phyloP scores from a whole-genome alignment of 2,113 vertebrate species.

The Nannobrachium achirus region DNA sequence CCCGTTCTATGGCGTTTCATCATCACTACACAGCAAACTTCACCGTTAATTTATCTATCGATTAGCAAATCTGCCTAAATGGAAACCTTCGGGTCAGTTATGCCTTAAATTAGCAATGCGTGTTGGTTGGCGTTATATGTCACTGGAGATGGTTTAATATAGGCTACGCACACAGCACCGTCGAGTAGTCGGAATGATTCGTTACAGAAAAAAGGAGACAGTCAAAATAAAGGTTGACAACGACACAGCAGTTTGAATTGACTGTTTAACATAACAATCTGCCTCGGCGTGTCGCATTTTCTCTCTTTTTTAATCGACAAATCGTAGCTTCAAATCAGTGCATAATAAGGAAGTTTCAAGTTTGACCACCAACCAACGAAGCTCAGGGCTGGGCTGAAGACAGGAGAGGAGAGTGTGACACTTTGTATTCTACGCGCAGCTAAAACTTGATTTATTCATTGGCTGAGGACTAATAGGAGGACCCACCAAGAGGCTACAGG shows the following conservation, averaged over 20 bases:
- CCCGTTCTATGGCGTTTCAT: too few relatives aligned
- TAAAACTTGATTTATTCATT: background rate
- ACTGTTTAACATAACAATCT: too few relatives aligned
- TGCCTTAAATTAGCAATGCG: background rate
- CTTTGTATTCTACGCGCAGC: background rate
- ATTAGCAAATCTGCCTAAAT: too few relatives aligned
- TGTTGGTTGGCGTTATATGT: conserved; percentile 14
- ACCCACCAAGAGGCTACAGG: background rate
- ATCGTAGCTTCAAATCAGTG: background rate
- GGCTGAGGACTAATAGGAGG: background rate
- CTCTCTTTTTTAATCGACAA: background rate
- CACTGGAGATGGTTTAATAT: conserved; percentile 5
- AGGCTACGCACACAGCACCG: conserved; percentile 11
- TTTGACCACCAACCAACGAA: too few relatives aligned
- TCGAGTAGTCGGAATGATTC: conserved; percentile 16
- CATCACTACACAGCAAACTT: too few relatives aligned
- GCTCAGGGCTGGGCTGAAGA: background rate
- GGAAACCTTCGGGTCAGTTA: too few relatives aligned
- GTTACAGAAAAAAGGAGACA: conserved; percentile 19
- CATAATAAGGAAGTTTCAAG: conserved; percentile 1
- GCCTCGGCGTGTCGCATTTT: too few relatives aligned
- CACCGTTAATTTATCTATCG: too few relatives aligned
- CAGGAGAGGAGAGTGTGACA: background rate
- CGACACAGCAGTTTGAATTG: background rate
- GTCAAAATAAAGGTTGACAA: conserved; percentile 26